Base-by-base conservation (phyloP, 1,140 invertebrate species). In the Varroa destructor region DNA sequence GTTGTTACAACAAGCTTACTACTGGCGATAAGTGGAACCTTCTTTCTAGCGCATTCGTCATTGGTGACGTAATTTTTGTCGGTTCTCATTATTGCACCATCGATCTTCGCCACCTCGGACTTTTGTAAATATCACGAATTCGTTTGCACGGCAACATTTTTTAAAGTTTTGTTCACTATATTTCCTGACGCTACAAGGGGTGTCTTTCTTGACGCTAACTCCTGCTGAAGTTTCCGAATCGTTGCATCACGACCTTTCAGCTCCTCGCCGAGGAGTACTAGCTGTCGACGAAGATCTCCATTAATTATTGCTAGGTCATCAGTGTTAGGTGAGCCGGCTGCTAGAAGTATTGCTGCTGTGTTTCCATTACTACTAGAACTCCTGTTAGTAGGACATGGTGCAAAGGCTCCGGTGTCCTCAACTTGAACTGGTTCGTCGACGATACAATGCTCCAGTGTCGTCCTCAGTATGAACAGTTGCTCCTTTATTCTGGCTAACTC, bases 111-210 rank as follows among this genome's bases (percentile, higher is more conserved):
- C 46, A 12, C 12, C 12, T 67, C 14, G 61, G 61, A 67, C 12
- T 67, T 67, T 67, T 40, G 61, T 67, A 67, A 67, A 67, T 67
- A 67, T 67, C 61, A 67, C 61, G 61, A 67, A 40, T 67, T 67
- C 10, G 61, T 67, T 40, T 67, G 61, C 61, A 67, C 61, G 14
- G 61, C 61, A 37, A 67, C 61, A 46, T 67, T 67, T 46, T 67
- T 67, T 12, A 67, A 12, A 1, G 37, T 12, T 3, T 8, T 51
- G 8, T 51, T 51, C 8, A 51, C 4, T 51, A 51, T 51, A 8
- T 25, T 12, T 2, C 37, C 40, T 37, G 40, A 40, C 2, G 37
- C 12, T 37, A 67, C 37, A 14, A 67, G 40, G 3, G 61, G 61
- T 12, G 61, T 67, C 36, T 40, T n/a, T 37, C 46, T 67, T 40